A percentile compares a stretch with the other conserved stretches of the same genome.
Evolutionary conservation across 2,113 vertebrate species (phyloP).

Genomic region (Pseudolaguvia tuberculata): DNA sequence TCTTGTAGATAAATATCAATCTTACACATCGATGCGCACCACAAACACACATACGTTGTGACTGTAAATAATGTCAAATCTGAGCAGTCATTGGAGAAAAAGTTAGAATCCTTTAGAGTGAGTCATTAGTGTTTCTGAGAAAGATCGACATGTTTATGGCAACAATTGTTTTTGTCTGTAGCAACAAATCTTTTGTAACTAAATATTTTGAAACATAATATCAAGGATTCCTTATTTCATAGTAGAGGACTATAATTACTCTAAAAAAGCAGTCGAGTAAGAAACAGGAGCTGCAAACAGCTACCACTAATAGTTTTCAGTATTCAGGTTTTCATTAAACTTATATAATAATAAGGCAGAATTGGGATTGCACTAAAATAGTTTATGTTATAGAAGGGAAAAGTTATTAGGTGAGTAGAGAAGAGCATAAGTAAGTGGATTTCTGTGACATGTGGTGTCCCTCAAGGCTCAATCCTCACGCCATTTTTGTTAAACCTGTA

Average conservation of each 20-base stretch:
- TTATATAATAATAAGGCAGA: not conserved
- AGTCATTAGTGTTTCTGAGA: conserved; percentile 9
- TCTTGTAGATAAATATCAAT: too few relatives aligned
- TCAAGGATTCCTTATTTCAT: not conserved
- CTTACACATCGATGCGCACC: too few relatives aligned
- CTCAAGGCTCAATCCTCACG: too few relatives aligned
- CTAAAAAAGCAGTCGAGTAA: too few relatives aligned
- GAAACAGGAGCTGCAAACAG: too few relatives aligned
- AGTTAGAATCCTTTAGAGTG: not conserved
- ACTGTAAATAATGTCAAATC: not conserved
- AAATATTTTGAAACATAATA: not conserved
- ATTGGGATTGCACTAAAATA: too few relatives aligned
- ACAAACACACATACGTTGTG: not conserved
- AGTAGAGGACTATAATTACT: too few relatives aligned
- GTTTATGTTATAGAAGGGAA: too few relatives aligned
- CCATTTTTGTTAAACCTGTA: too few relatives aligned
- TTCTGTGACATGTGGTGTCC: too few relatives aligned
- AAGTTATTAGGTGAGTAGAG: too few relatives aligned
- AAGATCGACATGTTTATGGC: not conserved
- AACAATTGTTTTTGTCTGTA: not conserved
- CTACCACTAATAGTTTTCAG: not conserved
- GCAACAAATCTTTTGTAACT: not conserved
- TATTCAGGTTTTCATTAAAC: not conserved
- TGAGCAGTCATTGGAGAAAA: conserved; percentile 1
- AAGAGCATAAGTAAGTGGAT: too few relatives aligned